Percentiles rank a stretch among this genome's conserved stretches.
Evolutionary conservation across 2,113 vertebrate genomes (phyloP).

Genomic region (Pao palembangensis): DNA sequence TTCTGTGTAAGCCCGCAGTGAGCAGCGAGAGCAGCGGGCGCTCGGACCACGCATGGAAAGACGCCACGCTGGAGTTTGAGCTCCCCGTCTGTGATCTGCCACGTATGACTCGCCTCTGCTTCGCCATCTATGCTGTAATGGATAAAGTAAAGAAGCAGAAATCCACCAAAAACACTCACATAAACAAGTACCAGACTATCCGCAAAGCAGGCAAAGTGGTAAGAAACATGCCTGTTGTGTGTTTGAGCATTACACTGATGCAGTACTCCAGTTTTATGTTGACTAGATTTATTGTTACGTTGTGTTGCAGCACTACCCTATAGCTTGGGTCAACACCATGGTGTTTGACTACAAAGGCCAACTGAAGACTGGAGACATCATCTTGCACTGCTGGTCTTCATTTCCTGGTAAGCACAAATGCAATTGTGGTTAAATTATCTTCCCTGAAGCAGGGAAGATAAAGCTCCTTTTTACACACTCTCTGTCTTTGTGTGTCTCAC

Average conservation of each 20-base stretch:
- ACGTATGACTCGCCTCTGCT: slow-evolving; percentile 96
- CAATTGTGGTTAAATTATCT: neutral
- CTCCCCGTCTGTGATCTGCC: slow-evolving; percentile 89
- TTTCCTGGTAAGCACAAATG: slow-evolving; percentile 84
- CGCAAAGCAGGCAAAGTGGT: slow-evolving; percentile 98
- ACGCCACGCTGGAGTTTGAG: slow-evolving; percentile 89
- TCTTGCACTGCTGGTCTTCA: slow-evolving; percentile 94
- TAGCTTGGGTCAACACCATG: slow-evolving; percentile 99
- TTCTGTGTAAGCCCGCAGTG: slow-evolving; percentile 89
- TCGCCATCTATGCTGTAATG: slow-evolving; percentile 92
- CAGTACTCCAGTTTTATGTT: neutral
- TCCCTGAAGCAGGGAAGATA: neutral
- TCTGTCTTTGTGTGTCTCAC: slow-evolving; percentile 10
- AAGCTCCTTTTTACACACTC: neutral
- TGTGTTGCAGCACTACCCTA: slow-evolving; percentile 88
- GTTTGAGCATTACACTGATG: too few relatives aligned
- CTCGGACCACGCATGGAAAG: slow-evolving; percentile 86
- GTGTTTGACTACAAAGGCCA: slow-evolving; percentile 98
- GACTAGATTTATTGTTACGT: neutral
- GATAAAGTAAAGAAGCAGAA: slow-evolving; percentile 96
- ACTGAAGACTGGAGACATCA: slow-evolving; percentile 85
- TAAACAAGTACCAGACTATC: slow-evolving; percentile 95
- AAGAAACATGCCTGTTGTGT: slow-evolving; percentile 21
- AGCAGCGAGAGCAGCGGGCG: slow-evolving; percentile 89
- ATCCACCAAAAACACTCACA: slow-evolving; percentile 86